phyloP scores from a whole-genome alignment of 2,113 vertebrate genomes.

The Thermophis baileyi region DNA sequence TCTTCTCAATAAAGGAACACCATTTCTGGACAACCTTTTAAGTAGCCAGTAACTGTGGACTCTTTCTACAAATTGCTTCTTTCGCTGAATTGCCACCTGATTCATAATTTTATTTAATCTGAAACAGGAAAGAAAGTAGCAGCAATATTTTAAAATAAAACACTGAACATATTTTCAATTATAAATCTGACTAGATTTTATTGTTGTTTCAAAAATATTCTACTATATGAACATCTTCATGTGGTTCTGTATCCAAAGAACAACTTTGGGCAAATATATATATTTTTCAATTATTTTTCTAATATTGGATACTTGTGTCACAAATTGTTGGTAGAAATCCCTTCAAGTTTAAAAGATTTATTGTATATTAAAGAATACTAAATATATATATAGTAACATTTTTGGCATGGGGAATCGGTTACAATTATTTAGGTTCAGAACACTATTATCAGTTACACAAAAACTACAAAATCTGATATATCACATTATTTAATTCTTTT shows the following conservation, averaged over 20 bases:
- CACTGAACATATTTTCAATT: background rate
- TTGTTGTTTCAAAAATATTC: background rate
- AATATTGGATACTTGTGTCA: background rate
- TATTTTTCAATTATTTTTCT: no score
- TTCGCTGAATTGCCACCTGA: slow-evolving; percentile 95
- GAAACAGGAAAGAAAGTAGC: slow-evolving; percentile 62
- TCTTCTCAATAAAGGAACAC: slow-evolving; percentile 87
- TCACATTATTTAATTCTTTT: background rate
- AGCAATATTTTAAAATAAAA: slow-evolving; percentile 22
- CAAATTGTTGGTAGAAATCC: background rate
- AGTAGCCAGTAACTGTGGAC: slow-evolving; percentile 95
- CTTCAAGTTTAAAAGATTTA: background rate
- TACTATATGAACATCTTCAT: background rate
- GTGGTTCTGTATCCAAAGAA: background rate
- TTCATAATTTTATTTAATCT: slow-evolving; percentile 95
- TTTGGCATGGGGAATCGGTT: background rate
- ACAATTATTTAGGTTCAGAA: background rate
- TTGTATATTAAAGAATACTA: no score
- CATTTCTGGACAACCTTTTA: slow-evolving; percentile 92
- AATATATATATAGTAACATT: background rate
- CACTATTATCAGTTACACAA: background rate
- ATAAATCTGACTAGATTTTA: background rate
- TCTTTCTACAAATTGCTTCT: slow-evolving; percentile 92
- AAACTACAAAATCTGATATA: background rate
- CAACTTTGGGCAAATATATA: no score